Evolutionary conservation across 2,888 invertebrate species (phyloP).

Genomic region (Spodoptera exigua): DNA sequence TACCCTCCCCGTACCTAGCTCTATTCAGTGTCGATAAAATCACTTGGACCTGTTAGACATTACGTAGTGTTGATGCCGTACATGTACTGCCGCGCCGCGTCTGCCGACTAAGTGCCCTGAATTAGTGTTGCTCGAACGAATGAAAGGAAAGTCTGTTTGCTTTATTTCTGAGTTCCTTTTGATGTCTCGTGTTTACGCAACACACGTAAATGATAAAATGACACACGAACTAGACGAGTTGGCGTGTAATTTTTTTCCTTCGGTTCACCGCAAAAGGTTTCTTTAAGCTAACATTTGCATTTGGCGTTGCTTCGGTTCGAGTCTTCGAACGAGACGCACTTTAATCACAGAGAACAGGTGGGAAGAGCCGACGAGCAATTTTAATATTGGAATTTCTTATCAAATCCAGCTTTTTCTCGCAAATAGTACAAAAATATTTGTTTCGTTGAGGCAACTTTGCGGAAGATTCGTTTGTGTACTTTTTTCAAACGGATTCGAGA

Average conservation of each 20-base stretch:
- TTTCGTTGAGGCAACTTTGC: slow-evolving; percentile 57
- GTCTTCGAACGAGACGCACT: slow-evolving; percentile 80
- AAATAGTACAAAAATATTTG: slow-evolving; percentile 66
- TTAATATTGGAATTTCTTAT: slow-evolving; percentile 85
- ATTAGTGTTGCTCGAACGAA: slow-evolving; percentile 49
- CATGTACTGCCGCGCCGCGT: slow-evolving; percentile 25
- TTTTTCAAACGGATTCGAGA: slow-evolving; percentile 48
- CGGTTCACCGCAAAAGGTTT: slow-evolving; percentile 78
- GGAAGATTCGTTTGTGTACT: slow-evolving; percentile 53
- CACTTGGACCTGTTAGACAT: slow-evolving; percentile 72
- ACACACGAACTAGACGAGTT: slow-evolving; percentile 67
- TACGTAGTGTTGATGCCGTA: slow-evolving; percentile 55
- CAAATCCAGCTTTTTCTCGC: slow-evolving; percentile 71
- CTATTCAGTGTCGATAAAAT: slow-evolving; percentile 82
- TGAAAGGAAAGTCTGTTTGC: slow-evolving; percentile 45
- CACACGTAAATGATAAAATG: slow-evolving; percentile 71
- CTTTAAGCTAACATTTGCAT: slow-evolving; percentile 83
- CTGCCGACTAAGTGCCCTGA: slow-evolving; percentile 48
- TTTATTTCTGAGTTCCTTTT: slow-evolving; percentile 59
- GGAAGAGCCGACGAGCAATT: slow-evolving; percentile 77
- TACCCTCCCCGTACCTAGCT: slow-evolving; percentile 81
- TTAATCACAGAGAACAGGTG: slow-evolving; percentile 86
- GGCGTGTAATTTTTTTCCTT: slow-evolving; percentile 76
- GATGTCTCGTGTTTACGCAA: slow-evolving; percentile 62
- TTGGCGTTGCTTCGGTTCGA: slow-evolving; percentile 72